Conservation (phyloP, 2,113 vertebrate species). For the Equus quagga region DNA sequence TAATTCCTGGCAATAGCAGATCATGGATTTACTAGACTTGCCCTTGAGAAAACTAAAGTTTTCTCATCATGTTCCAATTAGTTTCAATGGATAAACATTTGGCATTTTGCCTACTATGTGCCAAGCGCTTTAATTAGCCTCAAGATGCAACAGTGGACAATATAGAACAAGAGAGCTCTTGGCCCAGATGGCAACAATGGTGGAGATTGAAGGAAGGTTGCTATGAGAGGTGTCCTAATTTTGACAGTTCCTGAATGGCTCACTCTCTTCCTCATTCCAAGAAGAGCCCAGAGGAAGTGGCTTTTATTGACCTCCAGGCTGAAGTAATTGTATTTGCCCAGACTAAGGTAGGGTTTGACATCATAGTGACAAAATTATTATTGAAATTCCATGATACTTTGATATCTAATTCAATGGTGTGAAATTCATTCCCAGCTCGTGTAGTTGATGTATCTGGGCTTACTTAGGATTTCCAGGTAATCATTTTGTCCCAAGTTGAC, state of each 20-base stretch:
- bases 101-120: not conserved
- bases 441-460: not conserved
- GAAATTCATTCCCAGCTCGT: not conserved
- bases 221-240: not conserved
- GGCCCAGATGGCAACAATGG: not conserved
- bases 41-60: not conserved
- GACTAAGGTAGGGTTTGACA: not conserved
- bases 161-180: not conserved
- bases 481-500: not conserved
- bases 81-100: not conserved
- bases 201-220: not conserved
- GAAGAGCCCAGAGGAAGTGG: not conserved
- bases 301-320: not conserved
- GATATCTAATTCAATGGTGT: not conserved
- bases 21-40: not conserved
- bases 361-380: not conserved
- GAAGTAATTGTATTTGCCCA: not conserved
- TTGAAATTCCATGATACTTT: not conserved
- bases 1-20: not conserved
- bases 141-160: not conserved
- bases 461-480: not conserved
- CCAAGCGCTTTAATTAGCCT: not conserved
- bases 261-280: not conserved
- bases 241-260: not conserved
- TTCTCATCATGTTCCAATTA: not conserved